Percentiles rank a stretch among this genome's conserved stretches.
phyloP scores from a whole-genome alignment of 2,797 vertebrate species.

The Chiroxiphia lanceolata region DNA sequence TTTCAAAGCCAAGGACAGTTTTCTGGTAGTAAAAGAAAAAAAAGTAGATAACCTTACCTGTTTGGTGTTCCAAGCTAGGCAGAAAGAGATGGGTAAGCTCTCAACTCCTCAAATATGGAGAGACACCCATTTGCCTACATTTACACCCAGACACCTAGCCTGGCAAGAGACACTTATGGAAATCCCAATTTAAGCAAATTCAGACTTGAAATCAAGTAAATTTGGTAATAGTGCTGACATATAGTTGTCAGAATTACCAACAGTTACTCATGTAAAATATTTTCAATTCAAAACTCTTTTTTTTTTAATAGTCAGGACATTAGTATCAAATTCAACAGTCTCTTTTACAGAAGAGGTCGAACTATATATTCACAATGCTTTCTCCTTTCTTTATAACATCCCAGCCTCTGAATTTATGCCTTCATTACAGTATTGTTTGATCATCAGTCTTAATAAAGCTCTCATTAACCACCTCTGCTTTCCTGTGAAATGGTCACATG shows the following conservation, averaged over 20 bases:
- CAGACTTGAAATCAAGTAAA: background rate
- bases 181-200: background rate
- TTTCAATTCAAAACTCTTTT: background rate
- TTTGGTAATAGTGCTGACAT: background rate
- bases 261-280: background rate
- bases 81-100: background rate
- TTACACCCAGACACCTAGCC: background rate
- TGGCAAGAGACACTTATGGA: background rate
- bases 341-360: background rate
- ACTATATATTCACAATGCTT: background rate
- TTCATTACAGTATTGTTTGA: constrained; percentile 32
- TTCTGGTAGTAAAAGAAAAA: background rate
- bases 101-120: background rate
- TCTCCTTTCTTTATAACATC: background rate
- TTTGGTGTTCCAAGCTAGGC: background rate
- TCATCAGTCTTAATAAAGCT: constrained; percentile 47
- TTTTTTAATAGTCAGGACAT: background rate
- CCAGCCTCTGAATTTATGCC: background rate
- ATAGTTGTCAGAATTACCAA: background rate
- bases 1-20: background rate
- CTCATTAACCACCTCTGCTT: constrained; percentile 41
- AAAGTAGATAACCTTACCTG: background rate
- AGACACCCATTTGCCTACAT: background rate
- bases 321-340: background rate
- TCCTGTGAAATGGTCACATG: background rate